phyloP scores from a whole-genome alignment of 23 tunicate species.

The Ascidia mentula region DNA sequence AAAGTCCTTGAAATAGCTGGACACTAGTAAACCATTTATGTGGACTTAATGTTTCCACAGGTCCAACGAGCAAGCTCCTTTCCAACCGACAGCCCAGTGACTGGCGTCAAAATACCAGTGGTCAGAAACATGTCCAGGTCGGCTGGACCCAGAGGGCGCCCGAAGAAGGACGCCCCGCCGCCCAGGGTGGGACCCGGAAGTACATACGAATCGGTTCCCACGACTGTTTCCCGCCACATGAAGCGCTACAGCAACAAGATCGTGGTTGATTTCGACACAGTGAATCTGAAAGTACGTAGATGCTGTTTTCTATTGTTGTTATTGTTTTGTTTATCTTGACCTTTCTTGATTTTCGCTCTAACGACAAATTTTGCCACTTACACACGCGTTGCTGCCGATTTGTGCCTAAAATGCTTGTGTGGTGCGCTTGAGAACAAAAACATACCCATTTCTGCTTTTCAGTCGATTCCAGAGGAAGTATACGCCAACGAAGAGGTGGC shows the following conservation, averaged over 20 bases:
- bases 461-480: slow-evolving; percentile 91
- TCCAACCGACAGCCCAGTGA: slow-evolving; percentile 11
- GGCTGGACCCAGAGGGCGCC: slow-evolving; percentile 43
- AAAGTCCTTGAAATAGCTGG: no score
- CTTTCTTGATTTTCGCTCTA: not conserved
- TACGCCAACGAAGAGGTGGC: slow-evolving; percentile 98
- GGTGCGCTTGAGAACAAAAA: not conserved
- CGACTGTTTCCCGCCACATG: slow-evolving; percentile 62
- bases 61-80: slow-evolving; percentile 18
- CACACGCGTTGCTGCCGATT: not conserved
- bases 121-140: slow-evolving; percentile 46
- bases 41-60: slow-evolving; percentile 17
- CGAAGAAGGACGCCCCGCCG: slow-evolving; percentile 62
- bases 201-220: slow-evolving; percentile 78
- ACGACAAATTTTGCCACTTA: not conserved
- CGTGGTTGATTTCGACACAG: slow-evolving; percentile 69
- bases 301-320: not conserved
- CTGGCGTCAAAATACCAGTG: slow-evolving; percentile 2
- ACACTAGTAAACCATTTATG: no score
- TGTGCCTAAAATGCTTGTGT: not conserved
- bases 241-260: slow-evolving; percentile 66
- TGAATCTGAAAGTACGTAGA: slow-evolving; percentile 58
- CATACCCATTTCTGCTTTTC: not conserved
- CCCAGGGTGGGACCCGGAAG: slow-evolving; percentile 96
- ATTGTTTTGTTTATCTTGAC: not conserved